These are phyloP conservation scores for Acanthisitta chloris DNA, from an alignment of 2,113 vertebrate species.

Conservation along the genomic window DNA sequence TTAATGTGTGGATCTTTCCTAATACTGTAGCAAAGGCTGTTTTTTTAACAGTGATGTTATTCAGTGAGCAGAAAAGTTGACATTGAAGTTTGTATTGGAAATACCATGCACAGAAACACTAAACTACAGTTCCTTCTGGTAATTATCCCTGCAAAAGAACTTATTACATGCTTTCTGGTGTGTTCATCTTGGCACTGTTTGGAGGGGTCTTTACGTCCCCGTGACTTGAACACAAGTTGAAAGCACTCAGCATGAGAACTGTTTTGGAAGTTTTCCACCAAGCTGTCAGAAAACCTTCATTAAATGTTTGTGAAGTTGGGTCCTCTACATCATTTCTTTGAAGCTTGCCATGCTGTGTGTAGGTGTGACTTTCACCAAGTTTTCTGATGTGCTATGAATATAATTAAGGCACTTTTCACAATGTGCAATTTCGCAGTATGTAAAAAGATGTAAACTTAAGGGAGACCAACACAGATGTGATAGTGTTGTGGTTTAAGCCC, in stretches of 20 bases:
- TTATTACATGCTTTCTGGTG: neutral
- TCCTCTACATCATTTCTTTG: neutral
- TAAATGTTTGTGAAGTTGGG: neutral
- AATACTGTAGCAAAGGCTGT: neutral
- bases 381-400: neutral
- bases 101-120: neutral
- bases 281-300: neutral
- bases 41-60: neutral
- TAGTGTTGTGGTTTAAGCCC: too few relatives aligned
- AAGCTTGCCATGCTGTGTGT: neutral
- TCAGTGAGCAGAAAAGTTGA: neutral
- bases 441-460: neutral
- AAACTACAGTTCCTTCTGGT: neutral
- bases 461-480: neutral
- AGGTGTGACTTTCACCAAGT: neutral
- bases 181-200: neutral
- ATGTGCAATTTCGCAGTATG: neutral
- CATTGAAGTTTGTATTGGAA: neutral
- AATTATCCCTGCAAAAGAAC: neutral
- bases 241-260: accelerated
- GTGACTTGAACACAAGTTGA: accelerated
- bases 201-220: neutral
- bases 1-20: neutral
- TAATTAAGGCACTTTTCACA: neutral
- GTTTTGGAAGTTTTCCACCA: neutral